A percentile compares a stretch with the other conserved stretches of the same genome.
These are phyloP conservation scores for Ceratoteleas bidentatus DNA, from an alignment of 1,140 invertebrate species.

Conservation along the genomic window DNA sequence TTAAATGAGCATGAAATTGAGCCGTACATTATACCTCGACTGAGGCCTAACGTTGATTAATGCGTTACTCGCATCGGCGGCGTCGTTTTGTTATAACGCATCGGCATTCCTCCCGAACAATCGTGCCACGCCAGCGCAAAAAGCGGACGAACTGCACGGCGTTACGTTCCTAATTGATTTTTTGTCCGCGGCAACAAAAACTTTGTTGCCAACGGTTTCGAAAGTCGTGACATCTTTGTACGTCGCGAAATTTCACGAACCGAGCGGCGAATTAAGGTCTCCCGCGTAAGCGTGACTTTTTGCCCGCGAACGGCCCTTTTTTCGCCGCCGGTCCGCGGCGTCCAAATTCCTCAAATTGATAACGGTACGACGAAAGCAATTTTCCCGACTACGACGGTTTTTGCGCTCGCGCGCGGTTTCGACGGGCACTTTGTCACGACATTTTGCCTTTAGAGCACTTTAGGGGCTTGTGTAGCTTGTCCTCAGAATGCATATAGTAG, in stretches of 20 bases:
- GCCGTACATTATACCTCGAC: conserved; percentile 28
- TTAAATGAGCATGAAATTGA: conserved; percentile 52
- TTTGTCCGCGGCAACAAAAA: neutral
- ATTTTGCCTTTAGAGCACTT: conserved; percentile 68
- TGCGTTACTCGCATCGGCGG: neutral
- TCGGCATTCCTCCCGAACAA: too few species aligned
- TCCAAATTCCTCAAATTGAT: conserved; percentile 49
- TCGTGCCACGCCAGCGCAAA: too few species aligned
- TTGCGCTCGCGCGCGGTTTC: conserved; percentile 47
- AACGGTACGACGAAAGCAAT: conserved; percentile 37
- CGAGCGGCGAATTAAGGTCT: conserved; percentile 21
- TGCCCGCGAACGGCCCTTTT: conserved; percentile 9
- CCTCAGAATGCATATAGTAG: conserved; percentile 58
- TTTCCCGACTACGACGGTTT: conserved; percentile 45
- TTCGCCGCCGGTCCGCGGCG: conserved; percentile 4
- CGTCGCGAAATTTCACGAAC: conserved; percentile 7
- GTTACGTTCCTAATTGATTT: neutral
- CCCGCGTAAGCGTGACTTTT: conserved; percentile 26
- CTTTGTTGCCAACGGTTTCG: neutral
- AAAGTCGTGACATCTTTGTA: conserved; percentile 10
- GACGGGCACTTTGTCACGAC: conserved; percentile 60
- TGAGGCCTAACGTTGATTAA: conserved; percentile 27
- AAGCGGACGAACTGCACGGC: too few species aligned
- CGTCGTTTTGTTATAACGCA: conserved; percentile 4
- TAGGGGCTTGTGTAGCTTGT: conserved; percentile 58